A percentile compares a stretch with the other conserved stretches of the same genome.
Conservation (phyloP, 2,888 invertebrate genomes). For the Dicyrtomina minuta region DNA sequence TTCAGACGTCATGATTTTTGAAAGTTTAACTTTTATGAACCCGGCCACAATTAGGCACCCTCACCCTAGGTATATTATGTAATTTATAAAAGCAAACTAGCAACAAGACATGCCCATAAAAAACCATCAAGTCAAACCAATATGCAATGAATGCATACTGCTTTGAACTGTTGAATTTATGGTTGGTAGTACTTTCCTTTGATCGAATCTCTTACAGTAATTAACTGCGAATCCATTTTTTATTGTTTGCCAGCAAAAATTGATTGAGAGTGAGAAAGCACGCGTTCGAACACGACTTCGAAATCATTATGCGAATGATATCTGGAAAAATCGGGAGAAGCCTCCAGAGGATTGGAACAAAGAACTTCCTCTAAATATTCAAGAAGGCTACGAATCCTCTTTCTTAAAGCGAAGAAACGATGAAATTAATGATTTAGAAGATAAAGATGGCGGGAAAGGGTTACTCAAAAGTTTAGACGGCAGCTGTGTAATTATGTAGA, state of each 20-base stretch:
- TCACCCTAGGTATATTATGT: too few species aligned
- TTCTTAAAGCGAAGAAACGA: constrained; percentile 68
- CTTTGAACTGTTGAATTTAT: too few species aligned
- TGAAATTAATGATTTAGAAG: constrained; percentile 61
- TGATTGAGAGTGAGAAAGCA: constrained; percentile 71
- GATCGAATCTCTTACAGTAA: background rate
- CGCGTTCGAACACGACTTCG: constrained; percentile 66
- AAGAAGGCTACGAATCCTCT: constrained; percentile 67
- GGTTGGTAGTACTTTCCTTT: too few species aligned
- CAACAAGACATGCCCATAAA: too few species aligned
- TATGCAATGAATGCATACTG: too few species aligned
- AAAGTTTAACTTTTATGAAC: too few species aligned
- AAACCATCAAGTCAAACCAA: too few species aligned
- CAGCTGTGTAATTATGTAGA: background rate
- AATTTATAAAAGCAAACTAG: too few species aligned
- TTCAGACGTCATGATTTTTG: too few species aligned
- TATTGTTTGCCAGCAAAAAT: constrained; percentile 59
- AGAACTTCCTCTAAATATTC: constrained; percentile 75
- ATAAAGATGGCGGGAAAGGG: background rate
- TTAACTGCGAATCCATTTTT: background rate
- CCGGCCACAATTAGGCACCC: too few species aligned
- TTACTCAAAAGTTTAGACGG: background rate
- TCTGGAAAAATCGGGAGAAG: constrained; percentile 73
- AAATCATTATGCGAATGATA: constrained; percentile 71
- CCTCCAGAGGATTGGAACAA: constrained; percentile 82